Evolutionary conservation across 2,888 invertebrate species (phyloP), one percentile per base, ranked within the genome.

Genomic region (Linnaemya tessellans): DNA sequence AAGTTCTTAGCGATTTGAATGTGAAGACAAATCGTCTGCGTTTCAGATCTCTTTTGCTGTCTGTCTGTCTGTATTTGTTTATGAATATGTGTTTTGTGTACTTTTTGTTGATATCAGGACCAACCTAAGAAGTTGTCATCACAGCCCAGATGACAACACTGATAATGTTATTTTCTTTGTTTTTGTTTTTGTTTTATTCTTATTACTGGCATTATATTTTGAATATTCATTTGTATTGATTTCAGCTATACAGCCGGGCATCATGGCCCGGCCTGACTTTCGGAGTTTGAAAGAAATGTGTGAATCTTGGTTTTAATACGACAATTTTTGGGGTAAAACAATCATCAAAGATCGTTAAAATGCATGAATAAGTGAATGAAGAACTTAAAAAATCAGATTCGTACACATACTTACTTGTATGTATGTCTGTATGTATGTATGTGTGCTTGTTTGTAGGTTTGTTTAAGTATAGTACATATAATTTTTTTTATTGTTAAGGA

Each of bases 51-150:
- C 49, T 15, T 73, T n/a, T 38, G 60, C 7, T 67, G 22, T 43
- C 10, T 7, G 62, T 43, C 18, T 30, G 20, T 46, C 3, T 11
- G 43, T 10, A 25, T 46, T 43, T 49, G 49, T 49, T 5, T 49
- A 8, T 49, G n/a, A 3, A 20, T 49, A 7, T 56, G 73, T 67
- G 10, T 64, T 71, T 56, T 54, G 54, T 54, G 46, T 46, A 62
- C 62, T 60, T 64, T 58, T 70, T 70, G 68, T 67, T 70, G 18
- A 41, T 60, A 80, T 67, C 65, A 67, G 71, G 58, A 74, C 84
- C 81, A 84, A 82, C 74, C 87, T 86, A 83, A 87, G 80, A 84
- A 83, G 86, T 86, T 87, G 87, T 87, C 84, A 80, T 86, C 87
- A 84, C 83, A 86, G 70, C 71, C 83, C 84, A 81, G 87, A 87